Base-by-base conservation (phyloP, 1,140 invertebrate genomes). In the Drosophila navojoa region DNA sequence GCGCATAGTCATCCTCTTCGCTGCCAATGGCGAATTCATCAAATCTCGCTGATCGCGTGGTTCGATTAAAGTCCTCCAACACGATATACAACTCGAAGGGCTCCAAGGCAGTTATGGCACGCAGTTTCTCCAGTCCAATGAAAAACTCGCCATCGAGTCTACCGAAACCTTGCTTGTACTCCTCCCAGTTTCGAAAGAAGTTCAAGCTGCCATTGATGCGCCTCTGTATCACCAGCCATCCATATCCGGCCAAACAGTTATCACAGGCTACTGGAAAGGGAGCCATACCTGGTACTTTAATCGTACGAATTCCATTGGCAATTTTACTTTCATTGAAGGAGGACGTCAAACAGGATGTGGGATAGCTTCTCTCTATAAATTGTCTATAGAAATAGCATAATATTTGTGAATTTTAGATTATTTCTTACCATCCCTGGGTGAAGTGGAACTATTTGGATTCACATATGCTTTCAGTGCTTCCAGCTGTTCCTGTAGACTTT, bases 141-240 rank as follows among this genome's bases (percentile, higher is more conserved):
- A 95, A 95, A 77, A 94, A 95, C 81, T 95, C 94, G 0, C 94
- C 93, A 6, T 92, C 92, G 1, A 94, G 71, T 68, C 94, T 93
- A 0, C 95, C 95, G 67, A 95, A 95, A 5, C 95, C 95, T 29
- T 93, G 74, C 60, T 93, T 94, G 77, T 95, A 96, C 42, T 95
- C 94, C 0, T 80, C 47, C 95, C 95, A 95, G 52, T 93, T 92
- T 63, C 94, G 92, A 70, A 92, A 94, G 78, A 96, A 96, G 58
- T 95, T 94, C 68, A 94, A 93, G 5, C 93, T 92, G 1, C 95
- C 95, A 71, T 95, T 94, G 27, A 93, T 93, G 15, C 95, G 92
- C 47, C 94, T 94, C 87, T 95, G 95, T 44, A 96, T 92, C 0
- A 94, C 94, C 40, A 94, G 94, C 95, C 95, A 95, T 2, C 94